Evolutionary conservation across 2,113 vertebrate species (phyloP).

Genomic region (Thalassoma bifasciatum): DNA sequence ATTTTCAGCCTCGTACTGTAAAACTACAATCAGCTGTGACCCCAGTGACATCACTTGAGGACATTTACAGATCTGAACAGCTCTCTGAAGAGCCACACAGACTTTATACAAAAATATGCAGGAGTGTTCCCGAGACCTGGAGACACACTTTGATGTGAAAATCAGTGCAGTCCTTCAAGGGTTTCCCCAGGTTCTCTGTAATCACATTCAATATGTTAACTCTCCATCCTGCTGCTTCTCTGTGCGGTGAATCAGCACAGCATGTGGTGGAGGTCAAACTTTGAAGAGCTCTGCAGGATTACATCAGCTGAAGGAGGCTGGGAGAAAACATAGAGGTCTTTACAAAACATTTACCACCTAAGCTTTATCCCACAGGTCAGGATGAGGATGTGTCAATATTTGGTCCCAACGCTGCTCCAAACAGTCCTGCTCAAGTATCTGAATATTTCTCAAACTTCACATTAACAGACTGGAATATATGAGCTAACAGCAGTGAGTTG

Average conservation of each 20-base stretch:
- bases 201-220: not conserved
- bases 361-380: too few species aligned
- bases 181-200: not conserved
- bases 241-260: not conserved
- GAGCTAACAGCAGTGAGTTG: constrained; percentile 41
- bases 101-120: not conserved
- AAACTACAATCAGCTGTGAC: not conserved
- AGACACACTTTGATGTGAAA: not conserved
- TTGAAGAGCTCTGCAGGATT: not conserved
- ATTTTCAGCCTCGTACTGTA: not conserved
- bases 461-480: not conserved
- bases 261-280: not conserved
- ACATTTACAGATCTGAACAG: not conserved
- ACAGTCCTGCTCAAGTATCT: not conserved
- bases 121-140: too few species aligned
- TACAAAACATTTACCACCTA: not conserved
- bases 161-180: not conserved
- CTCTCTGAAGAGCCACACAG: not conserved
- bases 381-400: too few species aligned
- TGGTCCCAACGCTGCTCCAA: too few species aligned
- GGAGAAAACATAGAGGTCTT: not conserved
- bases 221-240: not conserved
- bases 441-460: not conserved
- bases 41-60: not conserved
- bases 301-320: not conserved